A percentile compares a stretch with the other conserved stretches of the same genome.
phyloP scores from a whole-genome alignment of 2,888 invertebrate species.

The Bembecia ichneumoniformis region DNA sequence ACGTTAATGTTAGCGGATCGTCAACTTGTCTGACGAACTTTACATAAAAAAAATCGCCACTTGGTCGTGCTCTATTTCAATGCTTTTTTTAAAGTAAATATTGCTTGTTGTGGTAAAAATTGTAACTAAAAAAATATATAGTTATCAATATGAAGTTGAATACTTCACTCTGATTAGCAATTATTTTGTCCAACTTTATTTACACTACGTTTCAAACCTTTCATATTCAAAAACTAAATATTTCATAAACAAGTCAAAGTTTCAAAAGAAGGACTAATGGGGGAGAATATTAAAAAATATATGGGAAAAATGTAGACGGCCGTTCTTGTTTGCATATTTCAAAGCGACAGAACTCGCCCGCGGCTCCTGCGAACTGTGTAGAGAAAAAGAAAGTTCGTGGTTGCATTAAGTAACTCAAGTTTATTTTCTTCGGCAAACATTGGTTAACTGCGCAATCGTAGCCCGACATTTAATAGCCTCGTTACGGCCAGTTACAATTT shows the following conservation, averaged over 20 bases:
- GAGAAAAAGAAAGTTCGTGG: not conserved
- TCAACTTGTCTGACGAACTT: too few species aligned
- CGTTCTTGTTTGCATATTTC: conserved; percentile 10
- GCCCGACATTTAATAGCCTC: conserved; percentile 33
- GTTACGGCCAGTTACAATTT: conserved; percentile 25
- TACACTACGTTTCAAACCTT: not conserved
- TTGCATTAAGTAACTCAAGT: conserved; percentile 21
- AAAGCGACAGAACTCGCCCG: conserved; percentile 5
- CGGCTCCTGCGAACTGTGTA: conserved; percentile 14
- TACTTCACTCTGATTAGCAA: too few species aligned
- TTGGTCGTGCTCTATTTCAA: too few species aligned
- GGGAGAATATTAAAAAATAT: not conserved
- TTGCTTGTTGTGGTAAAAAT: too few species aligned
- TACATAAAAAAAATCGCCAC: too few species aligned
- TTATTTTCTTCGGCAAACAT: conserved; percentile 29
- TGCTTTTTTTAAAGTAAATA: too few species aligned
- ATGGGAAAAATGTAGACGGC: not conserved
- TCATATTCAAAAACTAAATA: not conserved
- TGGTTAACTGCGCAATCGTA: conserved; percentile 25
- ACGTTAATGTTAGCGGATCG: too few species aligned
- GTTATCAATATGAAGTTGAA: too few species aligned
- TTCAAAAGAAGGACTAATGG: not conserved
- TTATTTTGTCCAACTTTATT: too few species aligned
- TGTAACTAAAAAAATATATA: too few species aligned
- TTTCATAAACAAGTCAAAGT: conserved; percentile 1